Conservation (phyloP, 2,797 vertebrate species). For the Rhinichthys osculus region DNA sequence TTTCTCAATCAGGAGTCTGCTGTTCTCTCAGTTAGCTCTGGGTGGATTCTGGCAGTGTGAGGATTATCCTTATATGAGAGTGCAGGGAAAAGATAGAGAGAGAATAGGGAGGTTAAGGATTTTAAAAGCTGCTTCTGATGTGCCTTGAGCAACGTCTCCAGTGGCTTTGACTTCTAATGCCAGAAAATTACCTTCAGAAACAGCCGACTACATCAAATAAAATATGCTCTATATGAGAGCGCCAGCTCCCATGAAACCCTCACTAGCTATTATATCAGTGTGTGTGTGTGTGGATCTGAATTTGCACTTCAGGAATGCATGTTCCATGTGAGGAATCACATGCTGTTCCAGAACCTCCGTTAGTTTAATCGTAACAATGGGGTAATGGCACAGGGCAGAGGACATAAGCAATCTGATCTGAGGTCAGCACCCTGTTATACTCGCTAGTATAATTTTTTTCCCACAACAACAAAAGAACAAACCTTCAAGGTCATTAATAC, state of each 20-base stretch:
- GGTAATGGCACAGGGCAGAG: not conserved
- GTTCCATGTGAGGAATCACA: constrained; percentile 16
- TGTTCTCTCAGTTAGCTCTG: not conserved
- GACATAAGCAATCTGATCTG: constrained; percentile 6
- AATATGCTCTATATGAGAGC: not conserved
- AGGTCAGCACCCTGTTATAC: not conserved
- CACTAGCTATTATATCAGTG: not conserved
- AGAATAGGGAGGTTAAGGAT: constrained; percentile 16
- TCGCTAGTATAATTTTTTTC: not conserved
- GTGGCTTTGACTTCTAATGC: constrained; percentile 28
- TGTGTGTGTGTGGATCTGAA: not conserved
- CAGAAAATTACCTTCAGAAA: constrained; percentile 38
- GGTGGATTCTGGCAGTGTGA: not conserved
- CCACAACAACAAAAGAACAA: not conserved
- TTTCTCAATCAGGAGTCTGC: not conserved
- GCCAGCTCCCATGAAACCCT: constrained; percentile 4
- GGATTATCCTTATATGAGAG: constrained; percentile 29
- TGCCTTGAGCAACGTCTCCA: constrained; percentile 18
- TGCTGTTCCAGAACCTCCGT: constrained; percentile 17
- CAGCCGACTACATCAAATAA: constrained; percentile 21
- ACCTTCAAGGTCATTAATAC: not conserved
- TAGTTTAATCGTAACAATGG: constrained; percentile 9
- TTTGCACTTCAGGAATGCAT: constrained; percentile 4
- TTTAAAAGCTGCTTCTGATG: constrained; percentile 23
- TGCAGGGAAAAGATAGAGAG: constrained; percentile 14